Evolutionary conservation across 2,888 invertebrate genomes (phyloP).

Genomic region (Hydraecia micacea): DNA sequence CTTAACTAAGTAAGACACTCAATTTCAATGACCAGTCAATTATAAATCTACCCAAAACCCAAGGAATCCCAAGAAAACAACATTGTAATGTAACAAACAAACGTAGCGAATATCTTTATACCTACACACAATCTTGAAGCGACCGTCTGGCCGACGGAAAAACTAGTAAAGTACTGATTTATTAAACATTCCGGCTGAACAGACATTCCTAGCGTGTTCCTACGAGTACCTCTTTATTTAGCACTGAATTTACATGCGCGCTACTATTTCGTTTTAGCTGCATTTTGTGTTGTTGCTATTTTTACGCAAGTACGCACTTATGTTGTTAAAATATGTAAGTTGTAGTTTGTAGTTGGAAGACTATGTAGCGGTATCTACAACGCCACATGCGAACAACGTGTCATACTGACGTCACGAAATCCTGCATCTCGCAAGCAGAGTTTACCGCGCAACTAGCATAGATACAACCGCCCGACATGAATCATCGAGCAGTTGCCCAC

Average conservation of each 20-base stretch:
- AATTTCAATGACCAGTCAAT: conserved; percentile 7
- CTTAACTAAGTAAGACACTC: conserved; percentile 1
- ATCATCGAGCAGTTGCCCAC: no score
- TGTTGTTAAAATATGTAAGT: not conserved
- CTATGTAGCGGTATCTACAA: no score
- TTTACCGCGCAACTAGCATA: no score
- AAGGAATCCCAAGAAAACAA: conserved; percentile 35
- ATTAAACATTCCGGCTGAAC: conserved; percentile 74
- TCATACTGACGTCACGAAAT: no score
- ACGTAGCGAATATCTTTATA: conserved; percentile 58
- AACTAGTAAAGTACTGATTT: conserved; percentile 78
- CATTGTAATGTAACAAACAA: conserved; percentile 42
- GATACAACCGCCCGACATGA: no score
- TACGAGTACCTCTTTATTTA: conserved; percentile 76
- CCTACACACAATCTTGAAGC: conserved; percentile 53
- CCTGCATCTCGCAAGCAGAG: no score
- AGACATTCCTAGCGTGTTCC: conserved; percentile 74
- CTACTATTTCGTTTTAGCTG: conserved; percentile 47
- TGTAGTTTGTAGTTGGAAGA: not conserved
- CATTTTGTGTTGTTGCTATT: conserved; percentile 37
- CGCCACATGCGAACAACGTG: no score
- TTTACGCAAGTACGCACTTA: conserved; percentile 3
- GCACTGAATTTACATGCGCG: conserved; percentile 64
- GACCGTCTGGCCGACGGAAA: conserved; percentile 67
- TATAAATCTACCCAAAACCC: conserved; percentile 28